Percentiles rank a stretch among this genome's conserved stretches.
These are phyloP conservation scores for Zygothrica quintamaculata DNA, from an alignment of 2,888 invertebrate species.

Conservation along the genomic window DNA sequence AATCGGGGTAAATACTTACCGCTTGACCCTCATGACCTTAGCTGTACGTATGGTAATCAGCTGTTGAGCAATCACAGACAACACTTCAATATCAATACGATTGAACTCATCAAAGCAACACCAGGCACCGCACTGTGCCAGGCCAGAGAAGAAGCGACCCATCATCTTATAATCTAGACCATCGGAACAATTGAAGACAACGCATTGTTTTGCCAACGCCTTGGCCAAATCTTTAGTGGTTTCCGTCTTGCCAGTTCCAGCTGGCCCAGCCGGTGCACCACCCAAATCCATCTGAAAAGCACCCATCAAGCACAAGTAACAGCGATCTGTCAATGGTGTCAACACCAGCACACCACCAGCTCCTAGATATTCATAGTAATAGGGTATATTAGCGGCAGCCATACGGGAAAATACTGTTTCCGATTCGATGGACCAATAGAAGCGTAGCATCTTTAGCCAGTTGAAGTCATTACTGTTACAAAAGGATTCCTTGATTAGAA, in stretches of 20 bases:
- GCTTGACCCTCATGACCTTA: conserved; percentile 88
- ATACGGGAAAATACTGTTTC: conserved; percentile 93
- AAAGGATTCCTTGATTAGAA: too few relatives aligned
- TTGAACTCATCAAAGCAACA: conserved; percentile 97
- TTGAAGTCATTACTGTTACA: conserved; percentile 91
- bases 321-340: conserved; percentile 94
- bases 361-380: conserved; percentile 96
- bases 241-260: conserved; percentile 95
- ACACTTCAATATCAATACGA: conserved; percentile 94
- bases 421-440: conserved; percentile 92
- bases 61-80: conserved; percentile 95
- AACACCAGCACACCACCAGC: conserved; percentile 94
- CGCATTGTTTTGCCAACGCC: conserved; percentile 94
- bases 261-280: conserved; percentile 95
- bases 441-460: conserved; percentile 95
- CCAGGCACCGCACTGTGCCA: conserved; percentile 96
- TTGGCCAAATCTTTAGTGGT: conserved; percentile 96
- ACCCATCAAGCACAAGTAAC: conserved; percentile 95
- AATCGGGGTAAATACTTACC: conserved; percentile 55
- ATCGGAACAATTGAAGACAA: conserved; percentile 96
- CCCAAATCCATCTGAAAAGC: conserved; percentile 94
- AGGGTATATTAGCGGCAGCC: conserved; percentile 93
- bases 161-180: conserved; percentile 87
- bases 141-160: conserved; percentile 95
- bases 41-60: conserved; percentile 94